These are phyloP conservation scores for Hirtodrosophila histrioides DNA, from an alignment of 2,888 invertebrate species.

Conservation along the genomic window DNA sequence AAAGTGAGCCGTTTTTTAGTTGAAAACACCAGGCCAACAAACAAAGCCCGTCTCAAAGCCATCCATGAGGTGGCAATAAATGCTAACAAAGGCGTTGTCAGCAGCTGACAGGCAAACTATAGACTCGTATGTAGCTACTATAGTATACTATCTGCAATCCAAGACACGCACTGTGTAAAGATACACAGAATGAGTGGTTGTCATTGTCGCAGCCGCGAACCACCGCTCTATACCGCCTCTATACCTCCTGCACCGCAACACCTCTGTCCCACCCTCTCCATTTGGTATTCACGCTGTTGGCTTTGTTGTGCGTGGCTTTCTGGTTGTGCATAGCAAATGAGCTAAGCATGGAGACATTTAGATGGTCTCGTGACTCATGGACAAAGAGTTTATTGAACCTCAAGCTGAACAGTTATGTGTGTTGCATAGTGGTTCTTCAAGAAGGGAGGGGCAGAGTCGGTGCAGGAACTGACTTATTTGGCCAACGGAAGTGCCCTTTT, in stretches of 20 bases:
- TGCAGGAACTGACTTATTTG: constrained; percentile 62
- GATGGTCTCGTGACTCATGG: constrained; percentile 56
- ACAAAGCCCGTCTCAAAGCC: constrained; percentile 6
- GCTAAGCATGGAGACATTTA: constrained; percentile 23
- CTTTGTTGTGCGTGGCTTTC: constrained; percentile 64
- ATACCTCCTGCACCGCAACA: constrained; percentile 11
- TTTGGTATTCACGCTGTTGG: constrained; percentile 70
- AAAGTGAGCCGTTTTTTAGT: constrained; percentile 9
- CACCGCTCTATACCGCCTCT: neutral
- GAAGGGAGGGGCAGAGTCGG: neutral
- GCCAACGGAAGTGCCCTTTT: constrained; percentile 34
- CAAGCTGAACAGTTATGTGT: constrained; percentile 35
- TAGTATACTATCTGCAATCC: constrained; percentile 27
- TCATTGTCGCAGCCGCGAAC: constrained; percentile 25
- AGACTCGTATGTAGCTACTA: neutral
- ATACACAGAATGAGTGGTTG: constrained; percentile 9
- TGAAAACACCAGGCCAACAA: constrained; percentile 8
- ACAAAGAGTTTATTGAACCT: constrained; percentile 70
- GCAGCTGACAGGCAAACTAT: constrained; percentile 15
- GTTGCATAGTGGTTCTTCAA: constrained; percentile 15
- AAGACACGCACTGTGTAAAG: constrained; percentile 47
- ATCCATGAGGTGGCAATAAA: constrained; percentile 44
- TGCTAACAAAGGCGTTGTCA: constrained; percentile 24
- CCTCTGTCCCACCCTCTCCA: too few species aligned
- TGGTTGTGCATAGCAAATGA: constrained; percentile 72